A percentile compares a stretch with the other conserved stretches of the same genome.
Conservation (phyloP, 1,140 invertebrate genomes). For the Papilio polytes region DNA sequence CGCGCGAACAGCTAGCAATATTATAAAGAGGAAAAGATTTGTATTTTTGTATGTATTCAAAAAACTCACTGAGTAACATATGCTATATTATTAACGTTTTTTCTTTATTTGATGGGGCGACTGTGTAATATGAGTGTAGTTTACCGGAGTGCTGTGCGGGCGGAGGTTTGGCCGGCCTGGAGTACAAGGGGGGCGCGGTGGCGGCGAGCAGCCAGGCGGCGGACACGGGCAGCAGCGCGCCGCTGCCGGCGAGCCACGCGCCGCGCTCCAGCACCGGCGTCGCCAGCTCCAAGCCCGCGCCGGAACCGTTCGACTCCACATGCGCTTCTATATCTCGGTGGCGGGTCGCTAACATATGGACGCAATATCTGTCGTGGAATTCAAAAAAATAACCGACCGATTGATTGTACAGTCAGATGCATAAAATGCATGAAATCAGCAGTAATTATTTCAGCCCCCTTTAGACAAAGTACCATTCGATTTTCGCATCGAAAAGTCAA, state of each 20-base stretch:
- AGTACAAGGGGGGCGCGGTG: slow-evolving; percentile 89
- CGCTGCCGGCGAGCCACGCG: slow-evolving; percentile 51
- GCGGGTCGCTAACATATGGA: slow-evolving; percentile 91
- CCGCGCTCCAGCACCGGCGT: slow-evolving; percentile 89
- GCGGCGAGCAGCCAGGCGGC: slow-evolving; percentile 92
- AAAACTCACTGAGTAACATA: no score
- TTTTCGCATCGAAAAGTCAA: no score
- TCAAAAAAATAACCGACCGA: neutral
- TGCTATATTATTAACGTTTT: no score
- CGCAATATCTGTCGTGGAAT: slow-evolving; percentile 80
- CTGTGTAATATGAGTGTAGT: no score
- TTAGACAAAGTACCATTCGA: no score
- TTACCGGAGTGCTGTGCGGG: slow-evolving; percentile 30
- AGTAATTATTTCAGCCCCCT: no score
- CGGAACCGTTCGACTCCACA: slow-evolving; percentile 74
- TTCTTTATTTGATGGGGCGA: no score
- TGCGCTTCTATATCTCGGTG: slow-evolving; percentile 87
- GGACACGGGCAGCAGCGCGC: slow-evolving; percentile 86
- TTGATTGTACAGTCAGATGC: neutral
- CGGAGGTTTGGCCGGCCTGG: slow-evolving; percentile 78
- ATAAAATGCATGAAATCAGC: no score
- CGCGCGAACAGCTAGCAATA: no score
- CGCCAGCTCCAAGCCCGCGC: slow-evolving; percentile 87
- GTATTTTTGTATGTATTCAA: no score
- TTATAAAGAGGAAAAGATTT: no score